Percentiles rank a stretch among this genome's conserved stretches.
Conservation (phyloP, 2,113 vertebrate genomes). For the Plestiodon gilberti region DNA sequence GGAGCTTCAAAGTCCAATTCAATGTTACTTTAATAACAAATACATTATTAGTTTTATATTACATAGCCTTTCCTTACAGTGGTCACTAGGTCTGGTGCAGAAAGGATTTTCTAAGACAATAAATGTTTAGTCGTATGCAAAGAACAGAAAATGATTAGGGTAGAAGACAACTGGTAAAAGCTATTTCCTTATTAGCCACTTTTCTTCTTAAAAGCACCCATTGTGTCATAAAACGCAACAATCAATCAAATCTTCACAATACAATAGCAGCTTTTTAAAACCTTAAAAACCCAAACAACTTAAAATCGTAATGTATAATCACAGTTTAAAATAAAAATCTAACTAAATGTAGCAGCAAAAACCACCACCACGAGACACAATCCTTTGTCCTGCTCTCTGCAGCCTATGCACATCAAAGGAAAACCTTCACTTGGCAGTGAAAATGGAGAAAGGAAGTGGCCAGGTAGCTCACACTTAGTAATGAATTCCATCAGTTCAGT, state of each 20-base stretch:
- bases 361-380: neutral
- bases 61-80: too few relatives aligned
- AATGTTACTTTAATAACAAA: too few relatives aligned
- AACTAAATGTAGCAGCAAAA: neutral
- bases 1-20: neutral
- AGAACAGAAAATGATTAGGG: too few relatives aligned
- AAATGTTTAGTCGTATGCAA: too few relatives aligned
- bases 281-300: neutral
- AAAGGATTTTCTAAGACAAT: too few relatives aligned
- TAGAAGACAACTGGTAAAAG: neutral
- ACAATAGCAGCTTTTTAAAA: neutral
- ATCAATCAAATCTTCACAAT: neutral
- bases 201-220: neutral
- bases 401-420: neutral
- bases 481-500: too few relatives aligned
- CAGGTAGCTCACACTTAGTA: too few relatives aligned
- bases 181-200: neutral
- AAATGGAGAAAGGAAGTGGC: too few relatives aligned
- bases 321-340: neutral
- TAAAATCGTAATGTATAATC: neutral
- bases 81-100: too few relatives aligned
- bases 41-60: too few relatives aligned
- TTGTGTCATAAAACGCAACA: neutral
- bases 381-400: neutral
- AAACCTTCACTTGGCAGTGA: too few relatives aligned